Conservation (phyloP, 2,113 vertebrate genomes). For the Calidris pygmaea region DNA sequence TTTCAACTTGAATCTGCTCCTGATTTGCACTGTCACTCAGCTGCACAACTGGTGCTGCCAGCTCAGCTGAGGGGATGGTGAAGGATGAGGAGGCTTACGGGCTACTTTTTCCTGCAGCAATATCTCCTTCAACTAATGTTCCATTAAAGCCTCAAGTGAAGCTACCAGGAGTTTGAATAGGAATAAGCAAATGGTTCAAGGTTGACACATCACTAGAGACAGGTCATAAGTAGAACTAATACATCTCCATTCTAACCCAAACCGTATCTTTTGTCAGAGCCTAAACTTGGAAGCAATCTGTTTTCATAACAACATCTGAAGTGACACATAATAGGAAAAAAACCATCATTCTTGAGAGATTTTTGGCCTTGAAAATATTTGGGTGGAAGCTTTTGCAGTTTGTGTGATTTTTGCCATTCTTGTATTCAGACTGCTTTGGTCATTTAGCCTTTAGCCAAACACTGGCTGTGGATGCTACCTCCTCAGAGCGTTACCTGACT, state of each 20-base stretch:
- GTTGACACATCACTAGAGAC: background rate
- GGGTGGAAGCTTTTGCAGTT: background rate
- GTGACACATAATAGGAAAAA: background rate
- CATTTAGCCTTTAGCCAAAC: background rate
- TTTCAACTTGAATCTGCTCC: background rate
- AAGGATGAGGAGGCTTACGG: background rate
- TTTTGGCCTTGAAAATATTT: constrained; percentile 30
- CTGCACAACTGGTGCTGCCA: background rate
- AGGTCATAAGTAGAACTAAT: background rate
- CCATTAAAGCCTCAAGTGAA: background rate
- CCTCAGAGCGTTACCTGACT: background rate
- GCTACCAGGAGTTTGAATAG: background rate
- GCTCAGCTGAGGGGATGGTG: background rate
- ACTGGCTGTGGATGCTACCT: background rate
- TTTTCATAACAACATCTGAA: constrained; percentile 8
- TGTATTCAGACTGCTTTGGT: background rate
- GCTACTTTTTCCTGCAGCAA: background rate
- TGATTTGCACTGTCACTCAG: background rate
- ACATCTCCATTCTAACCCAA: background rate
- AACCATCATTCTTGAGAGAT: background rate
- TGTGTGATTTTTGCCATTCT: background rate
- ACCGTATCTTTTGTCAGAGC: background rate
- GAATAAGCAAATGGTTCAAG: constrained; percentile 14
- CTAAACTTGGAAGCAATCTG: background rate
- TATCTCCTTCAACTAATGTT: background rate